phyloP scores from a whole-genome alignment of 2,888 invertebrate genomes.

The Corbicula japonica region DNA sequence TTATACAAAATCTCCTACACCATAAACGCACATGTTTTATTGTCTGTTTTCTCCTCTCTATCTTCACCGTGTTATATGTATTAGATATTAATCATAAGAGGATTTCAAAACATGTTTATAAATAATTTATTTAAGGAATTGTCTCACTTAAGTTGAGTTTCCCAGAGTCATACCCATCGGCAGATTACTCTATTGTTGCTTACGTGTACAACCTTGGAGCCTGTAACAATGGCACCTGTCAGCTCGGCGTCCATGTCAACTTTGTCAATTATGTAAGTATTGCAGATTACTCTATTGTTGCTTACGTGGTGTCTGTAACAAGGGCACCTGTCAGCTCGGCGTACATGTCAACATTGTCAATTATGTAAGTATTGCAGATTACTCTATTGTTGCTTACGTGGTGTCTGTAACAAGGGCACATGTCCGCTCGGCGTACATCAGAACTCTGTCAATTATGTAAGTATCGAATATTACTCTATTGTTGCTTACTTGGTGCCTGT shows the following conservation, averaged over 20 bases:
- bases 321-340: not conserved
- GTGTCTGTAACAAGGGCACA: slow-evolving; percentile 10
- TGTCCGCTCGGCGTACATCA: not conserved
- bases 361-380: slow-evolving; percentile 14
- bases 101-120: no score
- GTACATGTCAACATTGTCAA: not conserved
- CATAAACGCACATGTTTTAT: no score
- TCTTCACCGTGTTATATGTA: no score
- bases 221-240: slow-evolving; percentile 14
- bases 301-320: slow-evolving; percentile 17
- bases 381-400: slow-evolving; percentile 14
- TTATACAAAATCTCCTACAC: no score
- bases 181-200: slow-evolving; percentile 1
- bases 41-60: no score
- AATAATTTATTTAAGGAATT: no score
- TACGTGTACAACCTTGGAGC: slow-evolving; percentile 14
- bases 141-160: no score
- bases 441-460: slow-evolving; percentile 12
- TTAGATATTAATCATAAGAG: no score
- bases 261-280: slow-evolving; percentile 23
- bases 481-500: no score
- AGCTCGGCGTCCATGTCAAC: not conserved
- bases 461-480: no score
- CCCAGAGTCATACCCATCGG: not conserved
- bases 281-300: slow-evolving; percentile 1